Evolutionary conservation across 2,797 vertebrate genomes (phyloP).

Genomic region (Hippopotamyrus pictus): DNA sequence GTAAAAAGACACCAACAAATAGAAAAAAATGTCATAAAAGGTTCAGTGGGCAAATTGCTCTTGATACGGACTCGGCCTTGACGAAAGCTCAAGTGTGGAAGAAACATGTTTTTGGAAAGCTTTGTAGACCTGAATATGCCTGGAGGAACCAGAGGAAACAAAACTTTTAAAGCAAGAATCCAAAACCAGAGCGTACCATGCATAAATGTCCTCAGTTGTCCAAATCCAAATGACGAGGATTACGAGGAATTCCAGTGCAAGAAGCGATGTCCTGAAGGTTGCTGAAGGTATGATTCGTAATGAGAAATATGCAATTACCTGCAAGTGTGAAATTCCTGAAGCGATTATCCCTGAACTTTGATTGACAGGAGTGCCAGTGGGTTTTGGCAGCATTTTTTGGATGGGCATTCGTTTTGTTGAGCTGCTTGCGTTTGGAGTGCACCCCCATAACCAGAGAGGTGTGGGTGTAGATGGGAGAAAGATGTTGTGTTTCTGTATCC

Average conservation of each 20-base stretch:
- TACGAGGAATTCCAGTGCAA: not conserved
- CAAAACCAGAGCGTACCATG: not conserved
- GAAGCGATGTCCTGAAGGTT: not conserved
- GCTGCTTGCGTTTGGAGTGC: not conserved
- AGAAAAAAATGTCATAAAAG: constrained; percentile 34
- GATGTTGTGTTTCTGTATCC: not conserved
- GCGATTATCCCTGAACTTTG: not conserved
- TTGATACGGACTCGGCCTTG: constrained; percentile 34
- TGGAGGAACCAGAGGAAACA: not conserved
- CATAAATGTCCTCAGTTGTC: not conserved
- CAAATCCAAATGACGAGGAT: not conserved
- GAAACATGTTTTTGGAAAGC: not conserved
- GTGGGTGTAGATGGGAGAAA: not conserved
- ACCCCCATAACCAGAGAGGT: not conserved
- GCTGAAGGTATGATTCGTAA: constrained; percentile 6
- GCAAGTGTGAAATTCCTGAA: constrained; percentile 17
- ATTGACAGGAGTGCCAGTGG: constrained; percentile 3
- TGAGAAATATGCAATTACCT: not conserved
- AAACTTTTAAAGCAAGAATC: not conserved
- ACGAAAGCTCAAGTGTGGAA: not conserved
- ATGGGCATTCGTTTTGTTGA: not conserved
- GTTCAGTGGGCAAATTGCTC: constrained; percentile 40
- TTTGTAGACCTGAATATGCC: not conserved
- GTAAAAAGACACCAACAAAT: not conserved
- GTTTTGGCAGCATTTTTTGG: not conserved